Percentiles rank a stretch among this genome's conserved stretches.
Conservation (phyloP, 1,140 invertebrate species). For the Mycetomoellerius zeteki region DNA sequence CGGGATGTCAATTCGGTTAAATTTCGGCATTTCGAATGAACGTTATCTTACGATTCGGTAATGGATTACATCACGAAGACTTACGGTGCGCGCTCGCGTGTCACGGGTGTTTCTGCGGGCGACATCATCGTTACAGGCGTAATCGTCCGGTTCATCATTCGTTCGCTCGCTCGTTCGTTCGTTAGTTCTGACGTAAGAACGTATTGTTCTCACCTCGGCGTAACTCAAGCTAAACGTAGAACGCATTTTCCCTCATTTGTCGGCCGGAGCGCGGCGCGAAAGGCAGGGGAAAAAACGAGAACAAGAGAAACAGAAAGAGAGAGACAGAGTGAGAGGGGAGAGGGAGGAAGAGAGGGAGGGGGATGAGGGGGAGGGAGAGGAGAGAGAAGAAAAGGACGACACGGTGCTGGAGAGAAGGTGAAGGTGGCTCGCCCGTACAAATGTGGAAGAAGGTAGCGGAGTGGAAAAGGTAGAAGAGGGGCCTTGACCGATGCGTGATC, state of each 20-base stretch:
- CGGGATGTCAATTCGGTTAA: constrained; percentile 2
- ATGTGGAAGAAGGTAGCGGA: constrained; percentile 58
- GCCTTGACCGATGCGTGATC: constrained; percentile 80
- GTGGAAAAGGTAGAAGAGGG: constrained; percentile 67
- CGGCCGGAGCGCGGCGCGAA: constrained; percentile 30
- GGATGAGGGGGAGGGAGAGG: background rate
- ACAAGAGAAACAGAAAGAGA: constrained; percentile 11
- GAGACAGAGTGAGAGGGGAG: background rate
- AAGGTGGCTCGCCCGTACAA: constrained; percentile 55
- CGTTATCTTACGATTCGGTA: constrained; percentile 3
- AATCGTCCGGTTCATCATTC: constrained; percentile 69
- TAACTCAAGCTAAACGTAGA: constrained; percentile 31
- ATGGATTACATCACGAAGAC: constrained; percentile 32
- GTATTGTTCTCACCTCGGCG: constrained; percentile 71
- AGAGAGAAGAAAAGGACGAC: constrained; percentile 28
- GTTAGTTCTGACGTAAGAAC: constrained; percentile 66
- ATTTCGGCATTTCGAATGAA: constrained; percentile 1
- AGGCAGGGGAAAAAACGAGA: constrained; percentile 56
- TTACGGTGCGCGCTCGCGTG: background rate
- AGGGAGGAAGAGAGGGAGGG: constrained; percentile 19
- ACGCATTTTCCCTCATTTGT: constrained; percentile 26
- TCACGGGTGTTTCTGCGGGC: constrained; percentile 40
- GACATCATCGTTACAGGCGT: constrained; percentile 71
- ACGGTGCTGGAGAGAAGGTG: constrained; percentile 51
- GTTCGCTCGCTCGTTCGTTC: constrained; percentile 42